Conservation (phyloP, 64 coral and sea anemone genomes). For the Orbicella faveolata region DNA sequence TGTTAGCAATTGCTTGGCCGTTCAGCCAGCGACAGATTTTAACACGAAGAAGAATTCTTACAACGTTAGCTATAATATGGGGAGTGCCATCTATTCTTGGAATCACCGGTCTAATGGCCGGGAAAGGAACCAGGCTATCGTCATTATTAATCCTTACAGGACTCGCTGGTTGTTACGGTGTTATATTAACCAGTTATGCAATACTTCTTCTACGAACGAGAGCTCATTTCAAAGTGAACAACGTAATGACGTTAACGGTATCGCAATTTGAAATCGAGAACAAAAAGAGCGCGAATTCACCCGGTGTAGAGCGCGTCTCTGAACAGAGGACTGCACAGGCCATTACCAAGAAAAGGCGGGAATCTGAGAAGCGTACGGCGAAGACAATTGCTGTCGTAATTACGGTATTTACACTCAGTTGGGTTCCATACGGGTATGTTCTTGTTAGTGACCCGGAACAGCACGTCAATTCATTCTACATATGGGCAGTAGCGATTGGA, state of each 20-base stretch:
- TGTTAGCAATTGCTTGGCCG: conserved; percentile 52
- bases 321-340: not conserved
- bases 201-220: not conserved
- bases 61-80: conserved; percentile 30
- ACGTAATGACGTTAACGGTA: no score
- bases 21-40: conserved; percentile 14
- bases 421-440: conserved; percentile 58
- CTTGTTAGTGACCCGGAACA: conserved; percentile 53
- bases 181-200: conserved; percentile 28
- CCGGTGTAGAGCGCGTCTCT: conserved; percentile 10
- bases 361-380: conserved; percentile 46
- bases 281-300: not conserved
- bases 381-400: conserved; percentile 52
- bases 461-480: conserved; percentile 47
- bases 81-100: conserved; percentile 20
- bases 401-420: conserved; percentile 42
- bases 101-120: not conserved
- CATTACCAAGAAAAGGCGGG: conserved; percentile 6
- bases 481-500: conserved; percentile 53
- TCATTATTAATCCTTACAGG: conserved; percentile 18
- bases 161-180: conserved; percentile 10
- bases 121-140: not conserved
- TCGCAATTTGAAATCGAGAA: not conserved
- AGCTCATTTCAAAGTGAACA: not conserved
- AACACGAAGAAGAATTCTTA: conserved; percentile 10